Evolutionary conservation across 2,888 invertebrate genomes (phyloP).

Genomic region (Euphydryas editha): DNA sequence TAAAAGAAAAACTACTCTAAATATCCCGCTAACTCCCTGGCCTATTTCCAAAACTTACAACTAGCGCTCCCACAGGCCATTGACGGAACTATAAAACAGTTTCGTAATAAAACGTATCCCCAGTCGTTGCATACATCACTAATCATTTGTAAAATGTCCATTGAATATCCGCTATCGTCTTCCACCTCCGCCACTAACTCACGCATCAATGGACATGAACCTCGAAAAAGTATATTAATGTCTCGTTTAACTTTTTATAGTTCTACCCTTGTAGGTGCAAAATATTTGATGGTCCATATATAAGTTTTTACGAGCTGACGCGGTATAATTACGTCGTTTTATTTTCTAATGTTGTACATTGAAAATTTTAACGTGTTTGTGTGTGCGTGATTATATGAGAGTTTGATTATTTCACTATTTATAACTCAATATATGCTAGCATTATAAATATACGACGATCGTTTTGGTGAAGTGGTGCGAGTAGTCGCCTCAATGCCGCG

Average conservation of each 20-base stretch:
- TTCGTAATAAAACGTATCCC: slow-evolving; percentile 70
- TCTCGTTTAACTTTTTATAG: slow-evolving; percentile 46
- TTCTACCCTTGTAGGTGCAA: slow-evolving; percentile 54
- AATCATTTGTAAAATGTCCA: slow-evolving; percentile 57
- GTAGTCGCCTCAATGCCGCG: no score
- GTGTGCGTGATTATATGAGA: neutral
- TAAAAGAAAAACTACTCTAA: neutral
- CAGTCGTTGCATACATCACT: slow-evolving; percentile 75
- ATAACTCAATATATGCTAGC: neutral
- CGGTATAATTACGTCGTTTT: slow-evolving; percentile 70
- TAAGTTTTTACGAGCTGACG: slow-evolving; percentile 62
- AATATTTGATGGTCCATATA: slow-evolving; percentile 70
- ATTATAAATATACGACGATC: no score
- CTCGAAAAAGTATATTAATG: slow-evolving; percentile 31
- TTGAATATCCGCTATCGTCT: slow-evolving; percentile 37
- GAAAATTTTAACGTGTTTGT: slow-evolving; percentile 25
- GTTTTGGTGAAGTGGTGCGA: no score
- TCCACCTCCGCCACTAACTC: slow-evolving; percentile 24
- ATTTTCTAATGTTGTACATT: slow-evolving; percentile 44
- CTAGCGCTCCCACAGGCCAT: slow-evolving; percentile 67
- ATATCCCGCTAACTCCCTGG: slow-evolving; percentile 44
- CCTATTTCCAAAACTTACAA: slow-evolving; percentile 73
- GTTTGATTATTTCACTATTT: neutral
- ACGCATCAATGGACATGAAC: slow-evolving; percentile 40
- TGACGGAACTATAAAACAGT: slow-evolving; percentile 73